Conservation (phyloP, 2,888 invertebrate genomes). For the Alentia gelatinosa region DNA sequence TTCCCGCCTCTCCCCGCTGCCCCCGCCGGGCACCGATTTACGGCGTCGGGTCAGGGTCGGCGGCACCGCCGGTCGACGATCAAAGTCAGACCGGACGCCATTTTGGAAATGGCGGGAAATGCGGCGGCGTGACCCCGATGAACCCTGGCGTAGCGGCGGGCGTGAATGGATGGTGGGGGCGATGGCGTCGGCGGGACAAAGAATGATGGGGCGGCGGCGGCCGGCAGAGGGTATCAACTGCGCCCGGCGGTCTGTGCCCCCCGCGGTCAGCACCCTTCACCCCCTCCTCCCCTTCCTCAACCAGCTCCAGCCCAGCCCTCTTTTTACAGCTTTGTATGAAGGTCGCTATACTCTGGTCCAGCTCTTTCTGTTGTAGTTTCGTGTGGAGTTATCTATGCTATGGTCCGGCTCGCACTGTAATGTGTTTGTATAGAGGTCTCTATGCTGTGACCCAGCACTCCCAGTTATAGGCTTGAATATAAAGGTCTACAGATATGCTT, state of each 20-base stretch:
- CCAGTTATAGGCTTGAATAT: too few species aligned
- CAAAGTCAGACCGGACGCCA: constrained; percentile 32
- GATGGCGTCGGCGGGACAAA: constrained; percentile 17
- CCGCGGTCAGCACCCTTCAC: background rate
- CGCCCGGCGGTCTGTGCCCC: background rate
- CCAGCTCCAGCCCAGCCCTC: background rate
- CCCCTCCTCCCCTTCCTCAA: background rate
- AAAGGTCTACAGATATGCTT: too few species aligned
- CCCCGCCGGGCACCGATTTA: background rate
- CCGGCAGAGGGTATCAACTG: constrained; percentile 6
- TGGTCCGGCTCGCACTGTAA: too few species aligned
- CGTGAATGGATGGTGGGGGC: background rate
- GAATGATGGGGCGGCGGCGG: constrained; percentile 32
- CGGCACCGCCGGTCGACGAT: constrained; percentile 18
- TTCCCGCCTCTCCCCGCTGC: constrained; percentile 11
- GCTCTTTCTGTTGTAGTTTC: too few species aligned
- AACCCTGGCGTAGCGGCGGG: constrained; percentile 8
- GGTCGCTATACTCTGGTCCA: too few species aligned
- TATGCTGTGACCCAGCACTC: too few species aligned
- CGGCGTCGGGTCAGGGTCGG: background rate
- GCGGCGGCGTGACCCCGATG: constrained; percentile 40
- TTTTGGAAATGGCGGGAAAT: constrained; percentile 52
- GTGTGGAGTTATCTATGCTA: too few species aligned
- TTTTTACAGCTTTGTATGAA: background rate
- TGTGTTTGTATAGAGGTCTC: too few species aligned